Percentiles rank a stretch among this genome's conserved stretches.
These are phyloP conservation scores for Hippocampus comes DNA, from an alignment of 2,113 vertebrate genomes.

Conservation along the genomic window DNA sequence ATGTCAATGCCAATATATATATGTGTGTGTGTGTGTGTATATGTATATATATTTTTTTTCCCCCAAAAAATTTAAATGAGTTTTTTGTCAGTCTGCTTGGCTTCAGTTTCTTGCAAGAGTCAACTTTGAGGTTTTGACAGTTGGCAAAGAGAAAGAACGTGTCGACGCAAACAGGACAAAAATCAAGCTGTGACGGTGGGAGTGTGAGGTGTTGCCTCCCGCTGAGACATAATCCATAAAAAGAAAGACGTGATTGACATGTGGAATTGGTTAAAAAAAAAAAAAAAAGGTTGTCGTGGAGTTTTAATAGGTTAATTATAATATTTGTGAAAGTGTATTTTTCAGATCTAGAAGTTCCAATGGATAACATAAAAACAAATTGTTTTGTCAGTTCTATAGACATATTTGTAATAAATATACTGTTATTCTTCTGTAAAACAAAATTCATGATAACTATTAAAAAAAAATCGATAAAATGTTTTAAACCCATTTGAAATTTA, in stretches of 20 bases:
- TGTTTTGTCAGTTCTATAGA: too few relatives aligned
- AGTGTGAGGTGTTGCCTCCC: constrained; percentile 44
- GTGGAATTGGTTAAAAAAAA: constrained; percentile 43
- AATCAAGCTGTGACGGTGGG: constrained; percentile 34
- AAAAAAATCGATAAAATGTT: too few relatives aligned
- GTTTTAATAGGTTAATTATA: background rate
- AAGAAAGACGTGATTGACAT: constrained; percentile 56
- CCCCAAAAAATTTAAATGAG: too few relatives aligned
- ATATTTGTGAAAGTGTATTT: too few relatives aligned
- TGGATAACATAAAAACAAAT: too few relatives aligned
- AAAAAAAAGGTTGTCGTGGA: constrained; percentile 40
- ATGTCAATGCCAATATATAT: background rate
- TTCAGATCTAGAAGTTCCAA: too few relatives aligned
- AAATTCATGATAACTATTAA: too few relatives aligned
- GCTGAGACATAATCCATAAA: constrained; percentile 26
- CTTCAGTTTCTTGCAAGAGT: background rate
- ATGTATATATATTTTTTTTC: background rate
- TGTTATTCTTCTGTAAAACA: too few relatives aligned
- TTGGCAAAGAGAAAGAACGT: constrained; percentile 12
- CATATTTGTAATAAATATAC: too few relatives aligned
- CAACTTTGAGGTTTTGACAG: background rate
- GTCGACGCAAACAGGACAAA: constrained; percentile 14
- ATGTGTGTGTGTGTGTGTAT: too few relatives aligned
- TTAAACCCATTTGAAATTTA: too few relatives aligned
- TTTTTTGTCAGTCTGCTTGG: too few relatives aligned